These are phyloP conservation scores for Catamblyrhynchus diadema DNA, from an alignment of 2,797 vertebrate genomes.

Conservation along the genomic window DNA sequence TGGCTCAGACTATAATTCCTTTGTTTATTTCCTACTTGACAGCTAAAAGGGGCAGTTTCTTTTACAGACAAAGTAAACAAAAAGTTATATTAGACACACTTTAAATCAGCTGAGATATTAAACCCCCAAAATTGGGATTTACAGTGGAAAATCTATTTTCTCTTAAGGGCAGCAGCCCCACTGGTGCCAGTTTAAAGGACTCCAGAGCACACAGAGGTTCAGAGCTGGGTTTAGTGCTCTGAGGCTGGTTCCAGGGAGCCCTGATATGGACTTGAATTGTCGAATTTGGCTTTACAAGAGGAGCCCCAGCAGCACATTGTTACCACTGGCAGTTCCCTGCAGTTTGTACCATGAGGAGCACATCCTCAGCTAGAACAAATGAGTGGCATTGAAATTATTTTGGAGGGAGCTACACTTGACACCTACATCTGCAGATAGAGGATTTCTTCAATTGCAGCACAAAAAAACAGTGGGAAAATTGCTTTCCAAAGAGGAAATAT, in stretches of 20 bases:
- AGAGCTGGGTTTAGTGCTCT: not conserved
- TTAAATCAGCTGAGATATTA: not conserved
- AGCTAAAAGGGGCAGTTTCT: not conserved
- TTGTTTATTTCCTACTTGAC: not conserved
- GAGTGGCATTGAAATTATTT: rapidly evolving
- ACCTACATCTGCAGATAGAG: not conserved
- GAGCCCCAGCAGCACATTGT: conserved; percentile 8
- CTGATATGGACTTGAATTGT: not conserved
- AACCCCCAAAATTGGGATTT: not conserved
- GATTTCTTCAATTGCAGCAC: not conserved
- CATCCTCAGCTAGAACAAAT: not conserved
- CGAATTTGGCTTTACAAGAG: not conserved
- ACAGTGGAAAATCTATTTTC: conserved; percentile 33
- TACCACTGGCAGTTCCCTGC: not conserved
- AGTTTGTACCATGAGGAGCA: not conserved
- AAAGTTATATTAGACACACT: not conserved
- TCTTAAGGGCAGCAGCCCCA: not conserved
- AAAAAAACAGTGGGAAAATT: not conserved
- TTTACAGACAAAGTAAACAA: not conserved
- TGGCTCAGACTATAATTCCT: not conserved
- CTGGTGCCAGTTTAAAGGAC: not conserved
- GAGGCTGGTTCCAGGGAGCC: not conserved
- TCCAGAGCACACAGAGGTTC: conserved; percentile 8
- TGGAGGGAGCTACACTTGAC: not conserved
- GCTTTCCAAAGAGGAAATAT: not conserved